phyloP scores from a whole-genome alignment of 2,888 invertebrate genomes.

The Campaea margaritaria region DNA sequence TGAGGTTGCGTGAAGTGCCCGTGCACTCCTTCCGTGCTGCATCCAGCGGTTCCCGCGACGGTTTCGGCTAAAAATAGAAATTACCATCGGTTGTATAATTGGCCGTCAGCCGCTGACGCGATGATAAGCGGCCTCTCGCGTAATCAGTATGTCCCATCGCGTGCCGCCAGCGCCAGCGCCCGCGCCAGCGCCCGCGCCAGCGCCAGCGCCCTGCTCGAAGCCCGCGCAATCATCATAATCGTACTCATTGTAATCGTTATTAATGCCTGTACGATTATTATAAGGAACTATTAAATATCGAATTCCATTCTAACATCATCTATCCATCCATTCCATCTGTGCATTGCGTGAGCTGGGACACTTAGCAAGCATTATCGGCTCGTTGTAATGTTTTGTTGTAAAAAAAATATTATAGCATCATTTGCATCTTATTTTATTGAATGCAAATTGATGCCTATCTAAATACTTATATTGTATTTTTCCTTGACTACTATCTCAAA shows the following conservation, averaged over 20 bases:
- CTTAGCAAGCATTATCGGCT: not conserved
- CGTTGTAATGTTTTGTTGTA: not conserved
- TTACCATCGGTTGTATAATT: conserved; percentile 18
- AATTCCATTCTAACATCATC: conserved; percentile 1
- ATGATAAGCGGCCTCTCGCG: conserved; percentile 10
- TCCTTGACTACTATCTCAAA: not conserved
- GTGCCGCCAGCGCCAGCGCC: conserved; percentile 14
- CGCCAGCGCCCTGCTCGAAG: not conserved
- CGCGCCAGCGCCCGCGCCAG: too few species aligned
- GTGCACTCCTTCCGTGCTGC: not conserved
- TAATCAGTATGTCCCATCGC: conserved; percentile 23
- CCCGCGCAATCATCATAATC: conserved; percentile 6
- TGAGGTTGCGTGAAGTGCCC: not conserved
- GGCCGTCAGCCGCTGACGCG: conserved; percentile 16
- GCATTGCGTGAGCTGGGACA: not conserved
- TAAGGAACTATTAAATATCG: not conserved
- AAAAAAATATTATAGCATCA: too few species aligned
- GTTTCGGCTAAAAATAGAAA: conserved; percentile 19
- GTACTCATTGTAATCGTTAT: conserved; percentile 9
- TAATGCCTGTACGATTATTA: conserved; percentile 3
- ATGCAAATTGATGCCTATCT: too few species aligned
- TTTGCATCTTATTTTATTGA: too few species aligned
- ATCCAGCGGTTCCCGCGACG: conserved; percentile 1
- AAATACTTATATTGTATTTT: too few species aligned
- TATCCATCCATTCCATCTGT: too few species aligned